Evolutionary conservation across 2,888 invertebrate species (phyloP).

Genomic region (Allolobophora icterica): DNA sequence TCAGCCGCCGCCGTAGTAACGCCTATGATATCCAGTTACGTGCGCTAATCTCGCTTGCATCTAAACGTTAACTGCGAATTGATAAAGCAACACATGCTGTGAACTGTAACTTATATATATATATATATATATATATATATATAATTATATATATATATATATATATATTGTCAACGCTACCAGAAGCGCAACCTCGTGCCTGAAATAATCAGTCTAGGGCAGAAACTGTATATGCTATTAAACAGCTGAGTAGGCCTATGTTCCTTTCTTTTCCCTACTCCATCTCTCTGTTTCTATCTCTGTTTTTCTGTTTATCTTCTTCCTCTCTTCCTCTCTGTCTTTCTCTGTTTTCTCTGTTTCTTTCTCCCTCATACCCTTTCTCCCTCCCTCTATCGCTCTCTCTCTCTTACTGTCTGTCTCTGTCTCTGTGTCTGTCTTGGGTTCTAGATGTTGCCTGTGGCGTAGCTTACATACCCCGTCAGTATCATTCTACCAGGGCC

Average conservation of each 20-base stretch:
- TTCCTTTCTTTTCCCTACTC: too few relatives aligned
- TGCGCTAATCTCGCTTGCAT: background rate
- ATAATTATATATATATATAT: background rate
- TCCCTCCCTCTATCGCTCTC: too few relatives aligned
- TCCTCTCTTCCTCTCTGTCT: too few relatives aligned
- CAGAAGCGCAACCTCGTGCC: background rate
- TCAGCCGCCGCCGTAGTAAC: background rate
- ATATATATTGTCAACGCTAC: background rate
- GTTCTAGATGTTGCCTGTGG: background rate
- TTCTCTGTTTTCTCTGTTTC: too few relatives aligned
- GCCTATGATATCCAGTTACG: background rate
- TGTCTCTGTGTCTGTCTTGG: background rate
- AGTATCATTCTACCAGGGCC: background rate
- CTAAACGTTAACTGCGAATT: constrained; percentile 9
- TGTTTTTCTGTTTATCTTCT: too few relatives aligned
- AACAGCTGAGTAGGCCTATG: background rate
- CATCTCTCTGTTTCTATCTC: too few relatives aligned
- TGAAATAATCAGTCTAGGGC: background rate
- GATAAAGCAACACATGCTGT: background rate
- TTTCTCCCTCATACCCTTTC: too few relatives aligned
- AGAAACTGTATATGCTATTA: background rate
- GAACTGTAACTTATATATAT: background rate
- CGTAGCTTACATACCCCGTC: background rate
- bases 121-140: background rate
- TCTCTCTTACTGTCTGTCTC: background rate